Evolutionary conservation across 2,113 vertebrate genomes (phyloP), one percentile per base, ranked within the genome.

Genomic region (Myotis yumanensis): DNA sequence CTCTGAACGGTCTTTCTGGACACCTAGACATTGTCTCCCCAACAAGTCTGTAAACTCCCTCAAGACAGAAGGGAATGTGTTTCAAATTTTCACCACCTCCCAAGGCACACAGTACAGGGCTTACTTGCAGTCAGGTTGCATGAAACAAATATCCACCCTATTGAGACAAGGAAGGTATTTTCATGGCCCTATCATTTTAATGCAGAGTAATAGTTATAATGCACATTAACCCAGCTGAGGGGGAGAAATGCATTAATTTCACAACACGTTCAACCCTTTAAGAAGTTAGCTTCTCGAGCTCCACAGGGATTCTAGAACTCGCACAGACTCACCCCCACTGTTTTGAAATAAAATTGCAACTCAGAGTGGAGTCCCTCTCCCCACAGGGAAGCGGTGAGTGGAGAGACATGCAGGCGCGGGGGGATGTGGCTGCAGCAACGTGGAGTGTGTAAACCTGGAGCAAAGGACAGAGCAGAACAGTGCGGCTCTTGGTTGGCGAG

Each of bases 161-260:
- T 35, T 30, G 81, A 86, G 68, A n/a, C 48, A 86, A 91, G 81
- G 76, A 79, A 87, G 25, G 79, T n/a, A 37, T 85, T 90, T 84
- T 93, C 35, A 35, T 20, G 28, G 30, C 57, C 43, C 95, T 80
- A 35, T 77, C 15, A 69, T 85, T 90, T 92, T 59, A 91, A 83
- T 80, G 46, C 64, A 62, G 68, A 90, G 64, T 76, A 97, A 90
- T 48, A 69, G 82, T 77, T 93, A 76, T 66, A 88, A 85, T 80
- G 93, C 37, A 51, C 85, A 90, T 86, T 52, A 93, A 75, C 85
- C 32, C 64, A 90, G 81, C 54, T 62, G 16, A 94, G 66, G 57
- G 85, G 18, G 66, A 79, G 40, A 96, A 88, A 86, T 30, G 18
- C 72, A 71, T 94, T 93, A 84, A 93, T 97, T 94, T 92, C 73